Evolutionary conservation across 2,888 invertebrate genomes (phyloP).

Genomic region (Trissolcus brochymenae): DNA sequence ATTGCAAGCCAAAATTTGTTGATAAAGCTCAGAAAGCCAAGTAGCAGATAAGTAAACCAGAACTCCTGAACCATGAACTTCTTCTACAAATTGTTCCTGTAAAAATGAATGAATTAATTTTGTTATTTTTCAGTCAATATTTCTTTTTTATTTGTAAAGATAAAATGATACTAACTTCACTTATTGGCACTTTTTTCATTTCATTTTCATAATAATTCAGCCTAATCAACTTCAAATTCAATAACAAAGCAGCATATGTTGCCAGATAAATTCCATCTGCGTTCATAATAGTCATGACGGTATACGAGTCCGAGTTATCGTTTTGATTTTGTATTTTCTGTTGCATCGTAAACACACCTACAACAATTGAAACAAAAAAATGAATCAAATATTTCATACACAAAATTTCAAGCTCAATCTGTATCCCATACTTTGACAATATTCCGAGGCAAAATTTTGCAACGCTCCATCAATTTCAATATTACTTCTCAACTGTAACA

Average conservation of each 20-base stretch:
- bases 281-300: constrained; percentile 88
- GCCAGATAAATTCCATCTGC: constrained; percentile 96
- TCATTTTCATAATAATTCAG: constrained; percentile 83
- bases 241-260: constrained; percentile 88
- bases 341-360: constrained; percentile 71
- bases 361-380: background rate
- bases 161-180: constrained; percentile 74
- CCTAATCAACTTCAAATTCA: constrained; percentile 88
- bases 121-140: no score
- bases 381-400: background rate
- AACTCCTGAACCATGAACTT: constrained; percentile 94
- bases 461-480: constrained; percentile 94
- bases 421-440: constrained; percentile 85
- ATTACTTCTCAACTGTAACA: constrained; percentile 86
- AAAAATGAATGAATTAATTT: constrained; percentile 41
- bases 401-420: constrained; percentile 1
- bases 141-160: no score
- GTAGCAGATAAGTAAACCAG: constrained; percentile 94
- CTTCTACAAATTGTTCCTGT: constrained; percentile 92
- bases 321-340: constrained; percentile 70
- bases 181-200: constrained; percentile 75
- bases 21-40: constrained; percentile 95
- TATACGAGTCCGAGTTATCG: constrained; percentile 73
- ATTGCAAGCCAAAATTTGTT: constrained; percentile 87
- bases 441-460: constrained; percentile 93